Evolutionary conservation across 2,797 vertebrate genomes (phyloP), one percentile per base, ranked within the genome.

Genomic region (Lindbergichthys nudifrons): DNA sequence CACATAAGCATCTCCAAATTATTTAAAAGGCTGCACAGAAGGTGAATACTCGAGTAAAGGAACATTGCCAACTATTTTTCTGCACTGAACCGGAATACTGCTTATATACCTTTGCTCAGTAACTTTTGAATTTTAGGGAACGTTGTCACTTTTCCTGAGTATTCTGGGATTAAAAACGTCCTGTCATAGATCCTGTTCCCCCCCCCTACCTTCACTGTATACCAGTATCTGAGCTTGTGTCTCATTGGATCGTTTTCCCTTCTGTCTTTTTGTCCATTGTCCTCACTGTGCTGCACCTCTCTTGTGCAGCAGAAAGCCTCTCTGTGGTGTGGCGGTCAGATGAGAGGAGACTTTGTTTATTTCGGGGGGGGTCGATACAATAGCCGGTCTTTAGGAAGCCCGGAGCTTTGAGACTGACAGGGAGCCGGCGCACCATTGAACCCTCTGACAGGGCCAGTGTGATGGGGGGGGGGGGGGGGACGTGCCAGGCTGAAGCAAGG

Each of bases 341-440:
- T 92, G 84, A 94, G 76, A 92, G 75, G 43, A 81, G 70, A 85
- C 92, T 89, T 92, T 93, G 91, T 92, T 85, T 62, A 61, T 78
- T 87, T 83, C 63, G 36, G 79, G 74, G 67, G 67, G 57, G 77
- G n/a, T 66, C 41, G 63, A 90, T 66, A 93, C 92, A 93, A 91
- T 89, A 84, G 86, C 63, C 1, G 16, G 71, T 75, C 81, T 91
- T 90, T 77, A 66, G 73, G 65, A 63, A 46, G 80, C 43, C 59
- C 12, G 18, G 51, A 48, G 53, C 80, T 68, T 45, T 63, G 61
- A 80, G 70, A 51, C 56, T 67, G 84, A 83, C 62, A 71, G 75
- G 71, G 84, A 86, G 73, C 74, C 56, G 66, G 76, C 19, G 71
- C 80, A 80, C 83, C 81, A 91, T 84, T 82, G 88, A 87, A 85